phyloP scores from a whole-genome alignment of 2,113 vertebrate genomes.

The Puma concolor region DNA sequence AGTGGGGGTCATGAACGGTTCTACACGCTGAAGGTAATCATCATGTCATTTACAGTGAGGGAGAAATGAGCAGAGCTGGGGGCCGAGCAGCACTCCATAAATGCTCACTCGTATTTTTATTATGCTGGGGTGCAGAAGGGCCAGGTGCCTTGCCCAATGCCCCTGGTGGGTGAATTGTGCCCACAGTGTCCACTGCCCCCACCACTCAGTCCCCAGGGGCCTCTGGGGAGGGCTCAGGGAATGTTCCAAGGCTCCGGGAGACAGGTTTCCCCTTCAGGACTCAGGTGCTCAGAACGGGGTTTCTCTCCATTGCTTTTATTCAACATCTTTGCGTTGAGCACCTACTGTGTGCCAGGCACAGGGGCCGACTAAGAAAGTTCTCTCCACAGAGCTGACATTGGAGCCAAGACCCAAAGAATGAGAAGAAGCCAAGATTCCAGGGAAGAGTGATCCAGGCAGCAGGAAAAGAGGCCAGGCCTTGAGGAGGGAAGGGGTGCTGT shows the following conservation, averaged over 20 bases:
- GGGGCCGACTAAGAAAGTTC: background rate
- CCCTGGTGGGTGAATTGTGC: background rate
- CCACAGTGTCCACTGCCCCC: background rate
- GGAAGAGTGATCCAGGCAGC: background rate
- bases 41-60: background rate
- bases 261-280: background rate
- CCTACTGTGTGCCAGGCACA: background rate
- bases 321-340: background rate
- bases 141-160: background rate
- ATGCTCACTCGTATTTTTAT: background rate
- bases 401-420: background rate
- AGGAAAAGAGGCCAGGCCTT: too few relatives aligned
- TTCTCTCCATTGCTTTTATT: background rate
- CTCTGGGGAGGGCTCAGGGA: background rate
- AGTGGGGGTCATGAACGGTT: fast-evolving
- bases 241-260: background rate
- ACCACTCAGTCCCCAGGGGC: background rate
- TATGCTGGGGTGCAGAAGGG: background rate
- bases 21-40: fast-evolving
- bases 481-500: background rate
- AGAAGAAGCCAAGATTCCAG: background rate
- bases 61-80: too few relatives aligned
- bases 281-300: background rate
- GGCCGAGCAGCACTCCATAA: background rate
- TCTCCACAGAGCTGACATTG: background rate